phyloP scores from a whole-genome alignment of 2,113 vertebrate genomes.

The Myrmecobius fasciatus region DNA sequence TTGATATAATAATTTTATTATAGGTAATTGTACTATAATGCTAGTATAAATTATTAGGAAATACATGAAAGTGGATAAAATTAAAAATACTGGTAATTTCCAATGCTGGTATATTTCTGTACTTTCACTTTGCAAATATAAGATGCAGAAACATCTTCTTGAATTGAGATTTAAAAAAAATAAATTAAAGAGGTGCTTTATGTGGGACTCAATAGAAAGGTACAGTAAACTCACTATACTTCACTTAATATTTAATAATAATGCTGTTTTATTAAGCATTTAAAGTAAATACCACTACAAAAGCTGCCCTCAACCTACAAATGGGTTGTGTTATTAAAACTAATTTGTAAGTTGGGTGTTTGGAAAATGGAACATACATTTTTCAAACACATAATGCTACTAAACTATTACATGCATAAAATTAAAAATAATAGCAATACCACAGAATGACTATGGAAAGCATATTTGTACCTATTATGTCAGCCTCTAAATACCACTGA shows the following conservation, averaged over 20 bases:
- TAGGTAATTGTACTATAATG: not conserved
- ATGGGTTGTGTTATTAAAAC: not conserved
- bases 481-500: not conserved
- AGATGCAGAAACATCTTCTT: not conserved
- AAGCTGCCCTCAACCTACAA: not conserved
- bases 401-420: not conserved
- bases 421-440: not conserved
- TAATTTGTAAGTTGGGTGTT: not conserved
- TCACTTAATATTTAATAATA: not conserved
- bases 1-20: not conserved
- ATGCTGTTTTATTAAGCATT: not conserved
- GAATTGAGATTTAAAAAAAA: not conserved
- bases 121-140: not conserved
- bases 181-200: not conserved
- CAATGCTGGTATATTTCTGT: not conserved
- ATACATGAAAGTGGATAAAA: not conserved
- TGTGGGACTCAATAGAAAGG: not conserved
- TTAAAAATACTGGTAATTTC: not conserved
- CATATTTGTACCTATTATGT: not conserved
- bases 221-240: not conserved
- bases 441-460: not conserved
- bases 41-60: not conserved
- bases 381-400: not conserved
- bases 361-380: not conserved
- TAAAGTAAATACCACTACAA: not conserved